These are phyloP conservation scores for Drosophila kohkoa DNA, from an alignment of 1,140 invertebrate species.

Conservation along the genomic window DNA sequence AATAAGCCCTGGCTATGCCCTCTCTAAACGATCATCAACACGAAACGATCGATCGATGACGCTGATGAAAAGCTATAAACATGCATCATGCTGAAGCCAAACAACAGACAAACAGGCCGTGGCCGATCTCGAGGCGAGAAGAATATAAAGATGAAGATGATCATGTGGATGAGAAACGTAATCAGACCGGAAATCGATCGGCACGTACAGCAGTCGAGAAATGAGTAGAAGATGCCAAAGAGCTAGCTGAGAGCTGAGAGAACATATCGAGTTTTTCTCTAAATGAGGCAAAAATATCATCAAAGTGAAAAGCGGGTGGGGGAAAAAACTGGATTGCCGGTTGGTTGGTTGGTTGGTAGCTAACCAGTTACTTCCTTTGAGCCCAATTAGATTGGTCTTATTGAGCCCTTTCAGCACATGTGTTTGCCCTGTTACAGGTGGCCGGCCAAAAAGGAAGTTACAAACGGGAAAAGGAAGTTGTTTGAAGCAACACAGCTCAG, in stretches of 20 bases:
- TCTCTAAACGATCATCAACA: constrained; percentile 13
- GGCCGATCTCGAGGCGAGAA: too few relatives aligned
- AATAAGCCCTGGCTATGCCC: background rate
- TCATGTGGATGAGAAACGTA: constrained; percentile 72
- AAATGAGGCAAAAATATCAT: constrained; percentile 28
- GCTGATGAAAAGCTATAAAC: constrained; percentile 70
- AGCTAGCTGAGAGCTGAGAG: constrained; percentile 35
- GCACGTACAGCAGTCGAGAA: constrained; percentile 61
- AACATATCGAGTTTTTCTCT: constrained; percentile 22
- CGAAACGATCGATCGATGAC: constrained; percentile 41
- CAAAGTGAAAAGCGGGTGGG: background rate
- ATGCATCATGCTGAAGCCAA: constrained; percentile 61
- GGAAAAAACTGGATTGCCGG: constrained; percentile 36
- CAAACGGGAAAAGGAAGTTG: constrained; percentile 54
- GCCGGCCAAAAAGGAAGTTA: constrained; percentile 37
- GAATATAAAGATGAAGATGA: constrained; percentile 50
- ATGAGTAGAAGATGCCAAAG: constrained; percentile 7
- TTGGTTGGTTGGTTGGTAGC: background rate
- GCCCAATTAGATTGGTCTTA: constrained; percentile 29
- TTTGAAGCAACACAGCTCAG: constrained; percentile 4
- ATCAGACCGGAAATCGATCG: constrained; percentile 84
- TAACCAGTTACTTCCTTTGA: constrained; percentile 56
- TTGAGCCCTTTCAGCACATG: constrained; percentile 24
- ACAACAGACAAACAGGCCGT: constrained; percentile 63
- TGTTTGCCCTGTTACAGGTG: background rate